These are phyloP conservation scores for Baronia brevicornis DNA, from an alignment of 2,888 invertebrate species.

Conservation along the genomic window DNA sequence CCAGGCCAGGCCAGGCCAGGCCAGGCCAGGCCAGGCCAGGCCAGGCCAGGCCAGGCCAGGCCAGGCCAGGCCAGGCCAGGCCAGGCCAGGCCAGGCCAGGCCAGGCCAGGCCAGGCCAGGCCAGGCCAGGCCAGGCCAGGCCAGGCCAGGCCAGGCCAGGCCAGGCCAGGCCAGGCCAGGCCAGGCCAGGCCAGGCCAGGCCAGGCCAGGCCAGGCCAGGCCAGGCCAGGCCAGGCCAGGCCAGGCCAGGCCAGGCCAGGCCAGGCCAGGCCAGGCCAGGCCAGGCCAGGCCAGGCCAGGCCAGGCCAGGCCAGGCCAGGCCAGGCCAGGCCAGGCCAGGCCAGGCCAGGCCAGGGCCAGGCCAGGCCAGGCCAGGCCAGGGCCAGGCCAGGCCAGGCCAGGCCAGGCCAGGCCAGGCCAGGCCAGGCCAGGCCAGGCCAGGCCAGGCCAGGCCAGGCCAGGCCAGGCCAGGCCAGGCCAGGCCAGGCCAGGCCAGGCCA, in stretches of 20 bases:
- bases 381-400: conserved; percentile 15
- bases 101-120: conserved; percentile 11
- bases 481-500: conserved; percentile 19
- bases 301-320: conserved; percentile 16
- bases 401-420: conserved; percentile 18
- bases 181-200: conserved; percentile 15
- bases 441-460: conserved; percentile 19
- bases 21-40: conserved; percentile 16
- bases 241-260: conserved; percentile 17
- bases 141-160: conserved; percentile 15
- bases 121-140: conserved; percentile 16
- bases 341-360: conserved; percentile 19
- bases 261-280: too few species aligned
- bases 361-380: conserved; percentile 18
- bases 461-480: conserved; percentile 19
- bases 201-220: conserved; percentile 17
- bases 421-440: conserved; percentile 19
- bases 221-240: conserved; percentile 18
- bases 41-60: conserved; percentile 16
- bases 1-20: conserved; percentile 13
- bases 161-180: conserved; percentile 14
- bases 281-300: conserved; percentile 14
- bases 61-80: conserved; percentile 13
- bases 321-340: conserved; percentile 10
- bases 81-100: conserved; percentile 10